Percentiles rank a stretch among this genome's conserved stretches.
Evolutionary conservation across 2,113 vertebrate species (phyloP).

Genomic region (Halichoeres trimaculatus): DNA sequence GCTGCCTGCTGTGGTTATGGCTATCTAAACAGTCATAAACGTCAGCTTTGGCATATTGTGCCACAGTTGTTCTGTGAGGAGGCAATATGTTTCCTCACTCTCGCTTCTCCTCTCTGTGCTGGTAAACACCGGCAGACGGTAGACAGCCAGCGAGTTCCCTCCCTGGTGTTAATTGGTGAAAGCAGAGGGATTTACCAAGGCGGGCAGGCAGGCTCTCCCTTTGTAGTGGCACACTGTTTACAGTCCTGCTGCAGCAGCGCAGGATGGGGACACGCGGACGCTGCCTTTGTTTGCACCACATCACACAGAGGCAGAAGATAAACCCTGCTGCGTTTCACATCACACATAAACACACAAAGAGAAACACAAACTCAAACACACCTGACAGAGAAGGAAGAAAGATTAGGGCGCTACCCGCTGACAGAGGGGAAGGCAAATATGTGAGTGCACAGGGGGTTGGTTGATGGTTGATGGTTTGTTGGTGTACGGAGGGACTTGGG

Average conservation of each 20-base stretch:
- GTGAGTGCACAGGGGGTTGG: background rate
- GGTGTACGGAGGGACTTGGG: background rate
- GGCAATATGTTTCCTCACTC: conserved; percentile 58
- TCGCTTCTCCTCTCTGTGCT: conserved; percentile 18
- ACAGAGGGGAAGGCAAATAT: conserved; percentile 22
- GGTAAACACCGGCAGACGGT: conserved; percentile 49
- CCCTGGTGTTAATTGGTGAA: conserved; percentile 63
- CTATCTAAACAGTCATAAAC: conserved; percentile 71
- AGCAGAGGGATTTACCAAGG: conserved; percentile 55
- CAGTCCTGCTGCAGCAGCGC: conserved; percentile 47
- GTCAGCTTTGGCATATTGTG: conserved; percentile 63
- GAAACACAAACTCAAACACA: conserved; percentile 33
- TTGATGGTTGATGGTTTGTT: background rate
- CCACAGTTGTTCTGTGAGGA: conserved; percentile 43
- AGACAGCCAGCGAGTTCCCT: conserved; percentile 32
- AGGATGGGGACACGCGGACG: conserved; percentile 26
- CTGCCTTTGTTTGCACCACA: conserved; percentile 62
- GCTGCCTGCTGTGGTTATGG: conserved; percentile 69
- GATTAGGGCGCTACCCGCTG: conserved; percentile 30
- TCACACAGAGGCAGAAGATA: conserved; percentile 50
- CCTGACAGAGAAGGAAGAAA: conserved; percentile 15
- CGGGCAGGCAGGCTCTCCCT: conserved; percentile 36
- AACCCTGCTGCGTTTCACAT: conserved; percentile 41
- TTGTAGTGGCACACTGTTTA: conserved; percentile 65
- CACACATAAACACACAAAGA: conserved; percentile 22